Conservation (phyloP, 2,888 invertebrate genomes). For the Caenorhabditis afra region DNA sequence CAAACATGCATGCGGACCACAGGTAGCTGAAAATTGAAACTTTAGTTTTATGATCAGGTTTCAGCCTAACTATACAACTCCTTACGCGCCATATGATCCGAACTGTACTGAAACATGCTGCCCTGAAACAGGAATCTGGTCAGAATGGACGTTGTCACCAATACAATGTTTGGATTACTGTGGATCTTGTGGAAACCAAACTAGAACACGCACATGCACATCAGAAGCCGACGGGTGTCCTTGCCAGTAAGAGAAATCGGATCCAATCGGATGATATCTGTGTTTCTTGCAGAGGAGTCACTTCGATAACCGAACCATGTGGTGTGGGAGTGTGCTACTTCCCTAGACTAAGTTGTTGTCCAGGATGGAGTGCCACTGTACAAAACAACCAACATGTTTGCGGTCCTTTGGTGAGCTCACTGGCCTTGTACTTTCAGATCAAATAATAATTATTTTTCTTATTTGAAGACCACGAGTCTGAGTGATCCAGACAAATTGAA, state of each 20-base stretch:
- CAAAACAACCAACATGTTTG: slow-evolving; percentile 31
- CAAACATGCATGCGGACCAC: slow-evolving; percentile 61
- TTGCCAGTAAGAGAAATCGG: slow-evolving; percentile 63
- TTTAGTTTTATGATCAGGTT: slow-evolving; percentile 6
- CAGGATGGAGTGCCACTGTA: slow-evolving; percentile 50
- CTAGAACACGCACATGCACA: slow-evolving; percentile 60
- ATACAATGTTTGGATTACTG: slow-evolving; percentile 62
- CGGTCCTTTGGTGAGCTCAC: slow-evolving; percentile 49
- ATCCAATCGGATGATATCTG: not conserved
- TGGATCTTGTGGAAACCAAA: slow-evolving; percentile 67
- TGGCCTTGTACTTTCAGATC: too few relatives aligned
- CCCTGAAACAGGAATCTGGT: slow-evolving; percentile 63
- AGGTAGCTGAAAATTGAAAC: slow-evolving; percentile 17
- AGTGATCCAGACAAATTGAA: slow-evolving; percentile 48
- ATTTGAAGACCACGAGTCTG: slow-evolving; percentile 5
- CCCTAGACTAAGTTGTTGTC: slow-evolving; percentile 65
- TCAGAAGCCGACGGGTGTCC: slow-evolving; percentile 67
- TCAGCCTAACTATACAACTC: slow-evolving; percentile 49
- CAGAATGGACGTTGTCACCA: slow-evolving; percentile 62
- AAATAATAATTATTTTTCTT: too few relatives aligned
- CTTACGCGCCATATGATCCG: slow-evolving; percentile 49
- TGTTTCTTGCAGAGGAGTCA: slow-evolving; percentile 53
- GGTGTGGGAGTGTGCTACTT: slow-evolving; percentile 63
- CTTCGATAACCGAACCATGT: slow-evolving; percentile 47
- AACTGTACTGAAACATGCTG: slow-evolving; percentile 49